Base-by-base conservation (phyloP, 30 jellyfish, hydroid and myxozoan species). In the Aurelia sp. region DNA sequence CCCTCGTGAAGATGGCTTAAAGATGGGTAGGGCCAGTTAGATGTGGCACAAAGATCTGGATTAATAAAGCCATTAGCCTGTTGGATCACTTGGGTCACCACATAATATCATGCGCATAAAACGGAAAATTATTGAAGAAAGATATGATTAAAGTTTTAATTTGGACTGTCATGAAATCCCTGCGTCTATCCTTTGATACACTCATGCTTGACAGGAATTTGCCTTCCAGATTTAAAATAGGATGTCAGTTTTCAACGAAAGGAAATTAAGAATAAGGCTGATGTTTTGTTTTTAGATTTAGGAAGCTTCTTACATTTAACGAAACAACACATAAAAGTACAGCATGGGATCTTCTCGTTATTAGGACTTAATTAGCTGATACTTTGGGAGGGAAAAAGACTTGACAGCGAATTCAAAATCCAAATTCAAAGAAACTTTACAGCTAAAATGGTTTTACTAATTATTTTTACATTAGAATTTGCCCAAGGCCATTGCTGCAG, bases 11-110 rank as follows among this genome's bases (percentile, higher is more conserved):
- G 15, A 44, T 44, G 77, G 53, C 13, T 55, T 35, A 40, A 53
- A n/a, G 87, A 76, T 76, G 87, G 87, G 87, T 63, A 13, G 87
- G 87, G 63, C 76, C 13, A 15, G 65, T 62, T 63, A 31, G 63
- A 76, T 63, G 31, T 75, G 44, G 48, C 78, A 76, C 40, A 30
- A 63, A n/a, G 20, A 53, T 20, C 48, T 20, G 74, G 87, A 76
- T 76, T 60, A 76, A 58, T 57, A 10, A 24, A 24, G 67, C 62
- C 62, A 76, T 57, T 40, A 44, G 57, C 50, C 57, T 72, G 82
- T 41, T 66, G 18, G 47, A 41, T 58, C 27, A 12, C 77, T 30
- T 59, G 87, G 87, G 47, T 76, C 87, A 76, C 87, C 87, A 40
- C 87, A 53, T 57, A 76, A 76, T 59, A 50, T 74, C 47, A 18